Evolutionary conservation across 2,113 vertebrate genomes (phyloP), one percentile per base, ranked within the genome.

Genomic region (Empidonax traillii): DNA sequence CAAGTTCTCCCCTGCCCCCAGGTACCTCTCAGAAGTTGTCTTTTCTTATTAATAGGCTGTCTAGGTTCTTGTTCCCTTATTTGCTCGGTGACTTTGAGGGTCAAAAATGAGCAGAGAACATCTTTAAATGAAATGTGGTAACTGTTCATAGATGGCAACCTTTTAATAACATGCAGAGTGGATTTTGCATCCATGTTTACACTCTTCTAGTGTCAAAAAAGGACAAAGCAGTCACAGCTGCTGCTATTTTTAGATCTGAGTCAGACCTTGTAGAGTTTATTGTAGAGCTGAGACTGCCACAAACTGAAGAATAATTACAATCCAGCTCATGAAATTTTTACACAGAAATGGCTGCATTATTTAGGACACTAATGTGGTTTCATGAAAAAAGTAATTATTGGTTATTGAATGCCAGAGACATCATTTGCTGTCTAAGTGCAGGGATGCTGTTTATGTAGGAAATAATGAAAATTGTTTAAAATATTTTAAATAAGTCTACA

Each of bases 321-420:
- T 95, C 89, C 94, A 89, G 66, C 83, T 93, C 85, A 94, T 97
- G 91, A 95, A 96, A 97, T 94, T 95, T 97, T 96, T 97, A 97
- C 80, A 87, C 49, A 91, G 61, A 96, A 93, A 43, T 81, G 87
- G 35, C 68, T 95, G 77, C 74, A 95, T 96, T 96, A 93, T 96
- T 97, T 96, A 95, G 91, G 92, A 89, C 68, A 80, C 89, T 84
- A 91, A 93, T 75, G 35, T 76, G 74, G 52, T 92, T 95, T 96
- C 77, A 92, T 77, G 53, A 94, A 94, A 80, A 88, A 96, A 39
- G 43, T 95, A 96, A 96, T 96, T 97, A 56, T 37, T 96, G 61
- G 77, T 93, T 97, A 84, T 96, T 61, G 89, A 75, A 85, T 83
- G 71, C 83, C 85, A 93, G 73, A 89, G 69, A 91, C 62, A 65